Evolutionary conservation across 2,797 vertebrate genomes (phyloP), one percentile per base, ranked within the genome.

Genomic region (Lemur catta): DNA sequence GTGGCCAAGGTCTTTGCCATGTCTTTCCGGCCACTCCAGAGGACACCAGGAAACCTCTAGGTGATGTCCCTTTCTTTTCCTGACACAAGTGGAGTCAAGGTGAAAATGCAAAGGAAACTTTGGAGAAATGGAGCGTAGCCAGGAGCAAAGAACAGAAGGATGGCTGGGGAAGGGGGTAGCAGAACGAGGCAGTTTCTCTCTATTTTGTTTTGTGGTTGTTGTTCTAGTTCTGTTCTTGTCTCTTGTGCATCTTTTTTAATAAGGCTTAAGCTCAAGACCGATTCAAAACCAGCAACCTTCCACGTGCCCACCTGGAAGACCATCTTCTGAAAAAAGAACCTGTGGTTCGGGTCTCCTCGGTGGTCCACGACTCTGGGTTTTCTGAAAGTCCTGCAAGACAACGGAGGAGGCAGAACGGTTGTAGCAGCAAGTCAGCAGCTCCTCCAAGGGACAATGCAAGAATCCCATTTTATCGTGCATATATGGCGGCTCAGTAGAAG

Each of bases 401-500:
- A 35, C 15, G 2, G 65, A 67, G 65, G n/a, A 26, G 55, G 55
- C 65, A n/a, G n/a, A 18, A 18, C 3, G 3, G 33, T 4, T 67
- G 6, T 7, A 35, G n/a, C 7, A 35, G 7, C n/a, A 35, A n/a
- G 30, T 65, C 63, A n/a, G 1, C 30, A 30, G 30, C 14, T n/a
- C 14, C 17, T n/a, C 13, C 0, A 2, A 67, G 15, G 33, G 17
- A n/a, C 7, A 4, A n/a, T 20, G 0, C 65, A 35, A n/a, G 33
- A 67, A 17, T 15, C n/a, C 18, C n/a, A 67, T 67, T 18, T 72
- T 28, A 7, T 26, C 6, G 2, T 72, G 38, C 7, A 13, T 43
- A 26, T 43, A 14, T 14, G 6, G 24, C n/a, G 12, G 69, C 38
- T 43, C 69, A 28, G 69, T 22, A 35, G 65, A 35, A 67, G 65